A percentile compares a stretch with the other conserved stretches of the same genome.
phyloP scores from a whole-genome alignment of 2,888 invertebrate genomes.

The Aleiodes testaceus region DNA sequence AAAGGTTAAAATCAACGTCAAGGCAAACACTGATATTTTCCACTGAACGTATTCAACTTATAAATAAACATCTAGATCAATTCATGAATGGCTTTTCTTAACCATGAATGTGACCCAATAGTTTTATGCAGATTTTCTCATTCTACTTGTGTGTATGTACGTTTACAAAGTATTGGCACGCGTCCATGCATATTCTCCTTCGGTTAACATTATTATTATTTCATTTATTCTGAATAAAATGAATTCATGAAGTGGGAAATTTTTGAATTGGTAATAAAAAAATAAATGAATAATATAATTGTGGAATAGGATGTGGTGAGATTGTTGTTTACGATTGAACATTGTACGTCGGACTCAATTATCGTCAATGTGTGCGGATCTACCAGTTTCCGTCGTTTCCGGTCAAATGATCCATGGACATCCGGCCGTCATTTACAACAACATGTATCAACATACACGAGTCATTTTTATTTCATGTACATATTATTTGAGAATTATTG shows the following conservation, averaged over 20 bases:
- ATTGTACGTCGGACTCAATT: constrained; percentile 51
- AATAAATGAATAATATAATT: constrained; percentile 1
- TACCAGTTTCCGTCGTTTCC: constrained; percentile 68
- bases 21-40: constrained; percentile 16
- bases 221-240: constrained; percentile 7
- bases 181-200: constrained; percentile 6
- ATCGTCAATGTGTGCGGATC: constrained; percentile 63
- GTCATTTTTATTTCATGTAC: constrained; percentile 6
- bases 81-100: constrained; percentile 63
- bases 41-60: constrained; percentile 50
- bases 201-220: constrained; percentile 21
- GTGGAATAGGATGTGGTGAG: constrained; percentile 34
- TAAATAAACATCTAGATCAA: constrained; percentile 62
- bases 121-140: not conserved
- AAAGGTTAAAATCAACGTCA: constrained; percentile 9
- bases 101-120: constrained; percentile 23
- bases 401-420: constrained; percentile 70
- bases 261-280: not conserved
- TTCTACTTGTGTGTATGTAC: not conserved
- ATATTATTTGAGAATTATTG: not conserved
- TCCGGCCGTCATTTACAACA: constrained; percentile 58
- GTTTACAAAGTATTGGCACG: constrained; percentile 12
- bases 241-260: too few relatives aligned
- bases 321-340: constrained; percentile 26
- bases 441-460: constrained; percentile 32